phyloP scores from a whole-genome alignment of 2,888 invertebrate genomes.

The Drosophila siamana region DNA sequence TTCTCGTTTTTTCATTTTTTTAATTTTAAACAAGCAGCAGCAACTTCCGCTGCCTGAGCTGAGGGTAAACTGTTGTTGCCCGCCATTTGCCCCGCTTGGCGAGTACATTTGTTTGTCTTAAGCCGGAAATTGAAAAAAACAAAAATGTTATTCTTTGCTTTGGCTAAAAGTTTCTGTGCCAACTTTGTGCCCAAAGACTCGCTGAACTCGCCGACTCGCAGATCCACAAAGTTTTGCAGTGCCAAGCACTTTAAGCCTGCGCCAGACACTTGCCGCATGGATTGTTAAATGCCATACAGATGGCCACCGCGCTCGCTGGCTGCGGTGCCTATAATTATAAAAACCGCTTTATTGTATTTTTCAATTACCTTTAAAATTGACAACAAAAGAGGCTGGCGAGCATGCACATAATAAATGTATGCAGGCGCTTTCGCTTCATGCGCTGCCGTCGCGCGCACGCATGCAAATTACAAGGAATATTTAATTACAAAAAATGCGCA shows the following conservation, averaged over 20 bases:
- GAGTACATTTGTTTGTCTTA: constrained; percentile 76
- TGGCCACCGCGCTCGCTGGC: constrained; percentile 12
- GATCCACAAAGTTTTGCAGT: not conserved
- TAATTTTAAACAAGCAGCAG: constrained; percentile 67
- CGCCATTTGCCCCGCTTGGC: constrained; percentile 29
- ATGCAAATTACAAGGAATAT: constrained; percentile 84
- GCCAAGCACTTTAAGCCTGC: constrained; percentile 27
- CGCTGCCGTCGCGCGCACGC: constrained; percentile 42
- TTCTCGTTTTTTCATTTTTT: constrained; percentile 17
- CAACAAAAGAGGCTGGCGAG: constrained; percentile 71
- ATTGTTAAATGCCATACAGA: constrained; percentile 12
- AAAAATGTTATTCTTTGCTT: constrained; percentile 60
- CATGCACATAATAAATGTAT: constrained; percentile 71
- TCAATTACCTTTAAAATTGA: constrained; percentile 81
- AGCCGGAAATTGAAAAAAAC: constrained; percentile 81
- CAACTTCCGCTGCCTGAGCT: constrained; percentile 62
- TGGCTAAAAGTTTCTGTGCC: constrained; percentile 57
- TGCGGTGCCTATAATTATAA: constrained; percentile 65
- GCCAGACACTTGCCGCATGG: constrained; percentile 12
- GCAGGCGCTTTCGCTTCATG: constrained; percentile 38
- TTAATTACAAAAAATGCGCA: constrained; percentile 84
- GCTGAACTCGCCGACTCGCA: constrained; percentile 18
- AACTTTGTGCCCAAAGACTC: constrained; percentile 36
- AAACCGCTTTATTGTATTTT: constrained; percentile 80
- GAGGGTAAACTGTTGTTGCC: constrained; percentile 14